A percentile compares a stretch with the other conserved stretches of the same genome.
These are phyloP conservation scores for Diachrysia chrysitis DNA, from an alignment of 2,888 invertebrate genomes.

Conservation along the genomic window DNA sequence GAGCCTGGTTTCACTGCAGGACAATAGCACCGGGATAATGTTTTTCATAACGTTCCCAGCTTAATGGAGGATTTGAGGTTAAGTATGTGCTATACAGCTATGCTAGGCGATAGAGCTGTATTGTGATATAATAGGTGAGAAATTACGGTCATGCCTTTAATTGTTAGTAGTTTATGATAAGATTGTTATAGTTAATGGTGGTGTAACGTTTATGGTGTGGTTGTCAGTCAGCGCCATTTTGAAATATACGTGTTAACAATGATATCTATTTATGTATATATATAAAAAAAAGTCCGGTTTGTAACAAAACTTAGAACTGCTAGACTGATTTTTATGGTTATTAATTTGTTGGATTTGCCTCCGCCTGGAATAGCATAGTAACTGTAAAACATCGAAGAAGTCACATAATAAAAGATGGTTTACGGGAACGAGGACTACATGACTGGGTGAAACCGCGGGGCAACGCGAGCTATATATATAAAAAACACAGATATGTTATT, in stretches of 20 bases:
- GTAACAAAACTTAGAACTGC: too few species aligned
- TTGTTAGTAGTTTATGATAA: background rate
- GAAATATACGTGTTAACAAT: background rate
- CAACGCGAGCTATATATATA: too few species aligned
- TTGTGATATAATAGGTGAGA: background rate
- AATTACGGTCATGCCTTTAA: background rate
- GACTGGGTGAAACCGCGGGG: too few species aligned
- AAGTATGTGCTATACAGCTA: slow-evolving; percentile 28
- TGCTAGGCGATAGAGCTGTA: background rate
- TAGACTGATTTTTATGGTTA: too few species aligned
- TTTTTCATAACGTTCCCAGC: slow-evolving; percentile 71
- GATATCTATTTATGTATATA: too few species aligned
- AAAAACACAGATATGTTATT: too few species aligned
- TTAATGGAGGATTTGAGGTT: slow-evolving; percentile 52
- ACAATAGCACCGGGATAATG: slow-evolving; percentile 72
- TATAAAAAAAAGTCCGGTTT: too few species aligned
- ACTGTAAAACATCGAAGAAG: too few species aligned
- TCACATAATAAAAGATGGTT: too few species aligned
- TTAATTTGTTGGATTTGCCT: too few species aligned
- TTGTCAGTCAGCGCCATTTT: background rate
- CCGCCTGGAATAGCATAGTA: too few species aligned
- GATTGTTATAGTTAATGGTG: background rate
- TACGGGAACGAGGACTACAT: too few species aligned
- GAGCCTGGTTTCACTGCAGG: slow-evolving; percentile 57
- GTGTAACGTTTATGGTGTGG: background rate